Conservation (phyloP, 1,140 invertebrate genomes). For the Ooceraea biroi region DNA sequence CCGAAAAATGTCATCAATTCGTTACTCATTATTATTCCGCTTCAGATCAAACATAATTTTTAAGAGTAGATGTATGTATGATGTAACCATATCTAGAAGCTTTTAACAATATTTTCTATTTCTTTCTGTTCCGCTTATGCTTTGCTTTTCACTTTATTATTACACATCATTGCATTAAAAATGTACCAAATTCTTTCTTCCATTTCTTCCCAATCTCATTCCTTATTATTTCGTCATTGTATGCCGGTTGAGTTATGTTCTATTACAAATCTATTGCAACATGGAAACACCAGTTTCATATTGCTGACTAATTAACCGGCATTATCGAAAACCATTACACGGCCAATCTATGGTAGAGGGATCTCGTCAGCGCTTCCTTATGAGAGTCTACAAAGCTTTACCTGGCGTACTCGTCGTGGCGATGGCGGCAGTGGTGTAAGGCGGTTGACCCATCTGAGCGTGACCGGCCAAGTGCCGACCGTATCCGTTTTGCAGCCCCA, state of each 20-base stretch:
- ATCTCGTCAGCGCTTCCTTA: background rate
- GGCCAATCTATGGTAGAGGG: background rate
- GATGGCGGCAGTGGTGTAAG: slow-evolving; percentile 84
- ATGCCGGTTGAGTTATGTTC: no score
- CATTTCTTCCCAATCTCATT: background rate
- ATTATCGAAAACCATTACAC: background rate
- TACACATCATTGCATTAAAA: background rate
- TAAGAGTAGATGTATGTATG: no score
- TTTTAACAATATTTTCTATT: background rate
- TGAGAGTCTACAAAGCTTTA: slow-evolving; percentile 52
- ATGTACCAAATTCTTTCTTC: background rate
- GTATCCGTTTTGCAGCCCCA: slow-evolving; percentile 82
- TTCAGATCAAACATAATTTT: no score
- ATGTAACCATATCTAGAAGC: no score
- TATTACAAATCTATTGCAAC: background rate
- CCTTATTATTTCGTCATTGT: background rate
- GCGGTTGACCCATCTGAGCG: slow-evolving; percentile 82
- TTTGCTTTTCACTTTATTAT: background rate
- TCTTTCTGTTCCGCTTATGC: slow-evolving; percentile 1
- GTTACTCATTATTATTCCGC: no score
- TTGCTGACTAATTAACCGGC: no score
- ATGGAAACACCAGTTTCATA: no score
- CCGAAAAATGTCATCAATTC: slow-evolving; percentile 11
- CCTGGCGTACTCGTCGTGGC: slow-evolving; percentile 85
- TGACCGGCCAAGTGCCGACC: slow-evolving; percentile 83